Percentiles rank a stretch among this genome's conserved stretches.
Evolutionary conservation across 2,113 vertebrate genomes (phyloP).

Genomic region (Dicaeum eximium): DNA sequence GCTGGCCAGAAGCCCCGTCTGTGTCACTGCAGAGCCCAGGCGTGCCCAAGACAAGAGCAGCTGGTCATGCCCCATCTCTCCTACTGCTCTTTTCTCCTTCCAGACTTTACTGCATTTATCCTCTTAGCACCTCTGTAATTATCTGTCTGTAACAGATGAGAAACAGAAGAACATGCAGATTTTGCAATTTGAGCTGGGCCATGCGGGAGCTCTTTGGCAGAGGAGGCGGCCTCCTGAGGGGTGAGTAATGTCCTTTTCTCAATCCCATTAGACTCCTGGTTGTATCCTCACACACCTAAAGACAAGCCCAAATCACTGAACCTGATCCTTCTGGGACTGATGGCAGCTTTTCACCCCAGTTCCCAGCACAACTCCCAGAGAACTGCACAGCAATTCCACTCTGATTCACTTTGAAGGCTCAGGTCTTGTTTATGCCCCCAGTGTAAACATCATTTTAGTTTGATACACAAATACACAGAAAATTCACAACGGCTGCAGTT

Average conservation of each 20-base stretch:
- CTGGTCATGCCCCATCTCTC: neutral
- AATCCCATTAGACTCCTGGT: neutral
- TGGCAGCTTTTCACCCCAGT: neutral
- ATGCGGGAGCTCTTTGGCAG: neutral
- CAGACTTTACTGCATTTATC: neutral
- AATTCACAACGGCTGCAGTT: neutral
- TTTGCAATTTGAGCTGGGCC: conserved; percentile 23
- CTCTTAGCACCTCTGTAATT: conserved; percentile 55
- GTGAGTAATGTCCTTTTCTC: conserved; percentile 35
- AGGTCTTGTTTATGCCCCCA: neutral
- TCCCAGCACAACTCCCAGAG: neutral
- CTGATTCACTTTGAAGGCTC: neutral
- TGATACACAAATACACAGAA: neutral
- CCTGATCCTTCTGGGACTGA: neutral
- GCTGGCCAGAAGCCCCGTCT: neutral
- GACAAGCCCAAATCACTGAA: neutral
- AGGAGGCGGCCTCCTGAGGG: neutral
- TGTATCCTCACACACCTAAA: neutral
- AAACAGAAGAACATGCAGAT: conserved; percentile 8
- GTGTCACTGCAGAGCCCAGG: neutral
- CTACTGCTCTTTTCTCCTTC: neutral
- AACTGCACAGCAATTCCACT: neutral
- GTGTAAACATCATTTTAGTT: neutral
- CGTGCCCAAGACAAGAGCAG: neutral
- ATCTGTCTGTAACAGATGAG: conserved; percentile 12